phyloP scores from a whole-genome alignment of 2,797 vertebrate species.

The Lepilemur septentrionalis region DNA sequence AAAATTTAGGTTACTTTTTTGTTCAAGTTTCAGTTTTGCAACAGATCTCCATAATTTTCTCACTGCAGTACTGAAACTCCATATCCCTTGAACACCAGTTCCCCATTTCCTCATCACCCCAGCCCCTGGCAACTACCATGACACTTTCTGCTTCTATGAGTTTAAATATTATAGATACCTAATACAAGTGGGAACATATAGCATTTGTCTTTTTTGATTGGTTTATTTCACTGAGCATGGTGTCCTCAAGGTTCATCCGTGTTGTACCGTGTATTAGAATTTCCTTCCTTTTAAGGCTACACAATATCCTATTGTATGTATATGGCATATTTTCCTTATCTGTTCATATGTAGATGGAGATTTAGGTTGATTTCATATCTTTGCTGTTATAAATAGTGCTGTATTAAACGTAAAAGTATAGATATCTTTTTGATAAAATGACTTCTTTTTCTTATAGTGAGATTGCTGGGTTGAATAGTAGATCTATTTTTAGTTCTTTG shows the following conservation, averaged over 20 bases:
- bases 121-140: background rate
- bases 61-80: background rate
- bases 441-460: too few relatives aligned
- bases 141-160: background rate
- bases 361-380: background rate
- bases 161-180: background rate
- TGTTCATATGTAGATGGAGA: background rate
- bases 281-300: background rate
- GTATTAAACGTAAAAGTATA: too few relatives aligned
- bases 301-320: background rate
- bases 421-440: too few relatives aligned
- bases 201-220: background rate
- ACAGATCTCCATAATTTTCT: background rate
- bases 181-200: background rate
- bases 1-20: background rate
- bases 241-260: background rate
- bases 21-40: background rate
- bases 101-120: background rate
- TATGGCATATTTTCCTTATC: background rate
- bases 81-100: background rate
- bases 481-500: too few relatives aligned
- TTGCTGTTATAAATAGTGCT: background rate
- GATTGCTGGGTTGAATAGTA: too few relatives aligned
- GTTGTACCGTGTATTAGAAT: background rate
- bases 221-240: background rate